Base-by-base conservation (phyloP, 2,888 invertebrate genomes). In the Nycteola revayana region DNA sequence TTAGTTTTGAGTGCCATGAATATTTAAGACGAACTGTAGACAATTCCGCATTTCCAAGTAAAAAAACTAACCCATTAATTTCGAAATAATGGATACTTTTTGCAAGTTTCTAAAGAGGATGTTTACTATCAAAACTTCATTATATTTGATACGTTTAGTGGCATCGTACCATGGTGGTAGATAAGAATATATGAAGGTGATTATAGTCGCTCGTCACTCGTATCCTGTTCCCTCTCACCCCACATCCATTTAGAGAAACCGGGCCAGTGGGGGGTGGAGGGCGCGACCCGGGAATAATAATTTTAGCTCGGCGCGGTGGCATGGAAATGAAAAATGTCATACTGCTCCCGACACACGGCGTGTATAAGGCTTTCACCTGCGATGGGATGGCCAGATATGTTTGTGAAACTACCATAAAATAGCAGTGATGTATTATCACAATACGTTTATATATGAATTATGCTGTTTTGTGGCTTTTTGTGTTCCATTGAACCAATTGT, bases 311-410 rank as follows among this genome's bases (percentile, higher is more conserved):
- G 43, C 63, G 66, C 67, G 64, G 48, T 60, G 61, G 61, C 59
- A 54, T 70, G 68, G 65, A 72, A 67, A 73, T 77, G 72, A 74
- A 73, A 71, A 76, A 76, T 77, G 68, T 66, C 69, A 60, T 51
- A 53, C 60, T 56, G 52, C 49, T 51, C 50, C 46, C 50, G 51
- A 50, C 52, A 48, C 48, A 42, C 42, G 41, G 40, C 44, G 36
- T 50, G 45, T 52, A 41, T 53, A 43, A 50, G 50, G 54, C 57
- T 55, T 56, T 49, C 52, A 64, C 52, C 56, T 64, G 57, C 34
- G 60, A 55, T 46, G 43, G 44, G 47, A 46, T 45, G 45, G 46
- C 42, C 50, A 46, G 59, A 52, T 56, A 47, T 33, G 37, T 42
- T 49, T 51, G 54, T 39, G 39, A 49, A 49, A 48, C 49, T 57